Base-by-base conservation (phyloP, 2,888 invertebrate species). In the Acrobasis suavella region DNA sequence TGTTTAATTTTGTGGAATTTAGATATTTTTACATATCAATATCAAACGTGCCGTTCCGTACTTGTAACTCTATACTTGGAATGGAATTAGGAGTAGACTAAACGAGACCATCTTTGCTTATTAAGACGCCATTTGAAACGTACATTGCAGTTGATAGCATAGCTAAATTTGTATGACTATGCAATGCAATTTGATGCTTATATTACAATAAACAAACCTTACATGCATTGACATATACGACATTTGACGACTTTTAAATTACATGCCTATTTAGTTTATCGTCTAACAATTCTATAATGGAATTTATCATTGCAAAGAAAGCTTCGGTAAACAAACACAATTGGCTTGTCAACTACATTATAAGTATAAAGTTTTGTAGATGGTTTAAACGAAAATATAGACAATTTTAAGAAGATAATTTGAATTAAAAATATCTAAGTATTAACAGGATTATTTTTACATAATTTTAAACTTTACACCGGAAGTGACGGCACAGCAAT, bases 121-220 rank as follows among this genome's bases (percentile, higher is more conserved):
- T 82, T 81, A 81, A 80, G 80, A 74, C 72, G 76, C 74, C 71
- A 76, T 82, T 81, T 76, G 67, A 77, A 82, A 77, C 80, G 75
- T 87, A 86, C 86, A 85, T 86, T 86, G 81, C 82, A 77, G 77
- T 77, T 72, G 78, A 77, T 78, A 77, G 73, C 78, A 77, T 76
- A 67, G 75, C 79, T 86, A 82, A 84, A 86, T 86, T 83, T 83
- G 80, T 81, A 82, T 80, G 79, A 79, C 80, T 77, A 76, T 76
- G 80, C 76, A 76, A 72, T 82, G 75, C 76, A 77, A 76, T 76
- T 70, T 46, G 42, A 58, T 39, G 9, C 54, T 51, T 46, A 62
- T 56, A n/a, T n/a, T n/a, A n/a, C n/a, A 60, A 60, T 62, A 65
- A 77, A 73, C 74, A 70, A 63, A 60, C 54, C 65, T 68, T 74